These are phyloP conservation scores for Hedya salicella DNA, from an alignment of 2,888 invertebrate genomes.

Conservation along the genomic window DNA sequence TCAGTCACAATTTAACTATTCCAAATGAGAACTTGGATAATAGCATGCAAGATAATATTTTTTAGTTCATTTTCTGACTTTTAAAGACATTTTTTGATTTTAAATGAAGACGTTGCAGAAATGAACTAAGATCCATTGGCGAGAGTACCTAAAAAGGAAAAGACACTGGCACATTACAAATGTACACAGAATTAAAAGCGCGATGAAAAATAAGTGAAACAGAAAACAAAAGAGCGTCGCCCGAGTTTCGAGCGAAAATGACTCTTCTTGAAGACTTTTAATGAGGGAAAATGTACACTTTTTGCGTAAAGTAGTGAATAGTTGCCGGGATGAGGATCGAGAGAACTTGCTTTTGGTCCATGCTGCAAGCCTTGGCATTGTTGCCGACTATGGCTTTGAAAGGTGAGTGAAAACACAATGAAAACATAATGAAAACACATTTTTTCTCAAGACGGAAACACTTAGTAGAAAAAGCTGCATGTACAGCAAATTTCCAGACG, in stretches of 20 bases:
- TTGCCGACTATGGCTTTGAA: slow-evolving; percentile 78
- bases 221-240: slow-evolving; percentile 36
- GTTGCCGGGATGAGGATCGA: slow-evolving; percentile 75
- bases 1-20: too few species aligned
- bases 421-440: not conserved
- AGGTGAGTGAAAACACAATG: slow-evolving; percentile 61
- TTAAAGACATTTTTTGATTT: not conserved
- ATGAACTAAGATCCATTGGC: not conserved
- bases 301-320: slow-evolving; percentile 59
- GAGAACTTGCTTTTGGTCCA: slow-evolving; percentile 73
- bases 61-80: too few species aligned
- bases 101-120: slow-evolving; percentile 14
- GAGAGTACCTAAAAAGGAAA: not conserved
- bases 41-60: too few species aligned
- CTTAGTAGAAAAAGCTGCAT: too few species aligned
- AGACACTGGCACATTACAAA: slow-evolving; percentile 41
- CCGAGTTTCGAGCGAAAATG: slow-evolving; percentile 24
- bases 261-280: slow-evolving; percentile 32
- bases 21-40: too few species aligned
- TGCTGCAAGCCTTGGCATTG: slow-evolving; percentile 76
- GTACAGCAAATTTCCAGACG: too few species aligned
- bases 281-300: slow-evolving; percentile 63
- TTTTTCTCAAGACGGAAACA: not conserved
- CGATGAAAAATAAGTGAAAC: slow-evolving; percentile 38
- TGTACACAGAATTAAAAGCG: slow-evolving; percentile 40